phyloP scores from a whole-genome alignment of 2,888 invertebrate species.

The Drosophila monieri region DNA sequence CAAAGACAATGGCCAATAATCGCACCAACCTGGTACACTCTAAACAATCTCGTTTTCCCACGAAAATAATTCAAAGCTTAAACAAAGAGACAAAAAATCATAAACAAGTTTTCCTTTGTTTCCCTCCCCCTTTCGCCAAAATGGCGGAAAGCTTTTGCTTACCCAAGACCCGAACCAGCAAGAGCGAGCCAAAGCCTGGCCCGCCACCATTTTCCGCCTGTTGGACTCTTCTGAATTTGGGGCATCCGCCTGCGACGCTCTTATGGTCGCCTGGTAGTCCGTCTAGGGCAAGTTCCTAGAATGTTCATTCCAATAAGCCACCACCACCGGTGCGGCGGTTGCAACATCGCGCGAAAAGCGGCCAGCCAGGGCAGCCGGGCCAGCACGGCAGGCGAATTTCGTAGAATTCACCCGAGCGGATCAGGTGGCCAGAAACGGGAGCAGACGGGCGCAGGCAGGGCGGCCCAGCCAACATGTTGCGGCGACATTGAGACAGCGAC shows the following conservation, averaged over 20 bases:
- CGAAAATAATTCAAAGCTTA: background rate
- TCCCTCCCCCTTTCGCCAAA: background rate
- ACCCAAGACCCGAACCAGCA: slow-evolving; percentile 54
- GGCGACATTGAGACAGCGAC: slow-evolving; percentile 50
- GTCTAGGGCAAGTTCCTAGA: slow-evolving; percentile 84
- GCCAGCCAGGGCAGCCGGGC: slow-evolving; percentile 27
- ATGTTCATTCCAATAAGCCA: slow-evolving; percentile 80
- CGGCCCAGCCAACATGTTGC: slow-evolving; percentile 63
- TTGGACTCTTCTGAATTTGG: slow-evolving; percentile 53
- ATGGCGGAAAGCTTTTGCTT: slow-evolving; percentile 3
- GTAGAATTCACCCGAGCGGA: slow-evolving; percentile 84
- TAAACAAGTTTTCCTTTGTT: background rate
- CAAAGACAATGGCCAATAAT: background rate
- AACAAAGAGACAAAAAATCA: background rate
- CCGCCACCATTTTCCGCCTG: background rate
- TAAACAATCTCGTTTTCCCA: background rate
- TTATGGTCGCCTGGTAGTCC: slow-evolving; percentile 76
- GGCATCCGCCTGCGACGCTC: slow-evolving; percentile 54
- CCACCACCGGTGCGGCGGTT: slow-evolving; percentile 54
- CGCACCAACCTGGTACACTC: background rate
- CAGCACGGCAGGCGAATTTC: slow-evolving; percentile 68
- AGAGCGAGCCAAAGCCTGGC: background rate
- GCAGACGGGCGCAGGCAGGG: background rate
- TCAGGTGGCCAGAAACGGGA: slow-evolving; percentile 74
- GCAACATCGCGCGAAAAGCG: slow-evolving; percentile 62